These are phyloP conservation scores for Erynnis tages DNA, from an alignment of 2,888 invertebrate species.

Conservation along the genomic window DNA sequence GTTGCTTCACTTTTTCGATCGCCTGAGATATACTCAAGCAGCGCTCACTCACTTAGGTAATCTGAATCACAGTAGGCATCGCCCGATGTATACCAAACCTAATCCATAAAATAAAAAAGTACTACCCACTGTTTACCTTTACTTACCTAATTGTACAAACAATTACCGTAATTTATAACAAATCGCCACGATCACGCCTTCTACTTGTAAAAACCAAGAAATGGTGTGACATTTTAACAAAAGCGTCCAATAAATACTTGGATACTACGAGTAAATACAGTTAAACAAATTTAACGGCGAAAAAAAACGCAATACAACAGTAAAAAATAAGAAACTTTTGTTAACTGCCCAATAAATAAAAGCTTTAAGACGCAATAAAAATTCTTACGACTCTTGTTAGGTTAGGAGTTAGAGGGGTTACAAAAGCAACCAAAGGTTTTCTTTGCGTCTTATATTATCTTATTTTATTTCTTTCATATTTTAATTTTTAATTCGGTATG, in stretches of 20 bases:
- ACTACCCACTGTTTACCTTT: conserved; percentile 7
- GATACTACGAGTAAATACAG: neutral
- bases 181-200: conserved; percentile 1
- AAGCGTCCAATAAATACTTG: conserved; percentile 10
- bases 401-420: neutral
- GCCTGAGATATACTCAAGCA: too few species aligned
- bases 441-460: too few species aligned
- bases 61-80: neutral
- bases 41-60: too few species aligned
- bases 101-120: conserved; percentile 13
- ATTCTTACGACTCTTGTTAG: conserved; percentile 10
- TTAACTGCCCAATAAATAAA: conserved; percentile 21
- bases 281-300: conserved; percentile 6
- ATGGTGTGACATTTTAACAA: conserved; percentile 15
- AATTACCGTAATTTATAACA: conserved; percentile 18
- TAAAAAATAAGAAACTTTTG: conserved; percentile 5
- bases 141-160: conserved; percentile 6
- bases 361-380: conserved; percentile 20
- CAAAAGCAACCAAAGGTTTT: too few species aligned
- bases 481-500: too few species aligned
- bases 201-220: conserved; percentile 2
- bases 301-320: conserved; percentile 15
- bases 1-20: too few species aligned
- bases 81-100: neutral
- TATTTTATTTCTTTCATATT: too few species aligned